Conservation (phyloP, 2,888 invertebrate genomes). For the Eueremaeus valkanovi region DNA sequence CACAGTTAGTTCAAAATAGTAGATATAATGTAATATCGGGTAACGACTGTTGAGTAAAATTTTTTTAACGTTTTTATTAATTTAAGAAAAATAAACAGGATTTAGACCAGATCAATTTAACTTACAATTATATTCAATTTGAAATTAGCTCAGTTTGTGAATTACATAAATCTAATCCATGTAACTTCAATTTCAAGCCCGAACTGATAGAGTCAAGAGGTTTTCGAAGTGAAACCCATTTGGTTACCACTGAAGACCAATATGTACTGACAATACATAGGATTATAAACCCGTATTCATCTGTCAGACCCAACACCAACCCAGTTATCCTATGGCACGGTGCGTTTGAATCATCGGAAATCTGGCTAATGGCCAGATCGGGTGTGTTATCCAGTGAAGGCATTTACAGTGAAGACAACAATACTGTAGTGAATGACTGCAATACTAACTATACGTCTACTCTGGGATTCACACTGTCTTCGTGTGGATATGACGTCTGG, state of each 20-base stretch:
- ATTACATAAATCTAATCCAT: too few relatives aligned
- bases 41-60: too few relatives aligned
- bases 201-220: slow-evolving; percentile 37
- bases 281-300: slow-evolving; percentile 9
- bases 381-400: slow-evolving; percentile 10
- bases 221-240: slow-evolving; percentile 6
- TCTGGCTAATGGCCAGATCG: slow-evolving; percentile 10
- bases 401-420: slow-evolving; percentile 18
- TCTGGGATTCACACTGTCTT: background rate
- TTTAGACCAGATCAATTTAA: too few relatives aligned
- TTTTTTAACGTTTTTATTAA: too few relatives aligned
- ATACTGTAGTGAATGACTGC: slow-evolving; percentile 24
- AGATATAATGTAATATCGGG: too few relatives aligned
- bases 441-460: background rate
- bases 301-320: background rate
- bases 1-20: too few relatives aligned
- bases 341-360: slow-evolving; percentile 7
- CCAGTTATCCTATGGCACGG: slow-evolving; percentile 35
- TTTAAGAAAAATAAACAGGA: too few relatives aligned
- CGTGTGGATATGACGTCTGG: slow-evolving; percentile 4
- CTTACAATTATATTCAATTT: too few relatives aligned
- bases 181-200: slow-evolving; percentile 9
- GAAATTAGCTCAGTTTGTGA: too few relatives aligned
- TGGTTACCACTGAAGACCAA: slow-evolving; percentile 23
- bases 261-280: slow-evolving; percentile 24